These are phyloP conservation scores for Chaetoderma sp. DNA, from an alignment of 2,888 invertebrate species.

Conservation along the genomic window DNA sequence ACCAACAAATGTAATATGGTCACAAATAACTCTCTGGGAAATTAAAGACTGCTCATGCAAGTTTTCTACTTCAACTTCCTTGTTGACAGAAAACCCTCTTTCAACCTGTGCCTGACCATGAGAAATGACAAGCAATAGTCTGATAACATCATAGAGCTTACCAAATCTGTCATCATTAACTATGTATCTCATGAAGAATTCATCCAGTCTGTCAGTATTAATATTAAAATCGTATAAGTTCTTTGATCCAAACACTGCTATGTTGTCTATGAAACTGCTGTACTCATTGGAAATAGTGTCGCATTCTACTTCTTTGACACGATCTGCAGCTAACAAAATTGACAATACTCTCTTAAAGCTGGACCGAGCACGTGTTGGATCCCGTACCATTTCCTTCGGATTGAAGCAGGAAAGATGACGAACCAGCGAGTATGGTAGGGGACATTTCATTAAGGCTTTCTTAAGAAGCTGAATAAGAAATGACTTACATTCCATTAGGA, in stretches of 20 bases:
- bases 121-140: constrained; percentile 1
- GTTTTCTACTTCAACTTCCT: constrained; percentile 3
- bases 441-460: not conserved
- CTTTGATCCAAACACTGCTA: not conserved
- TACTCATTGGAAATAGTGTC: not conserved
- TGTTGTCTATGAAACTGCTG: not conserved
- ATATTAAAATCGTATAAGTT: not conserved
- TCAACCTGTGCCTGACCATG: constrained; percentile 10
- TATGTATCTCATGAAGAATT: not conserved
- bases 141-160: not conserved
- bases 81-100: constrained; percentile 8
- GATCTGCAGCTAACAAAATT: no score
- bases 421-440: not conserved
- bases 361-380: no score
- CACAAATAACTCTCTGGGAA: not conserved
- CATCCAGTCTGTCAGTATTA: not conserved
- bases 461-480: not conserved
- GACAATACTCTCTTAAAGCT: no score
- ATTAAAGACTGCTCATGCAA: not conserved
- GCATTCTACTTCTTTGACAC: no score
- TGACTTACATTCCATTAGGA: not conserved
- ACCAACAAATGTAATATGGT: not conserved
- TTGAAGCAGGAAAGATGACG: not conserved
- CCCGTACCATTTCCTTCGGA: not conserved
- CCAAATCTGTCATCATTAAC: not conserved